Percentiles rank a stretch among this genome's conserved stretches.
Evolutionary conservation across 2,113 vertebrate species (phyloP).

Genomic region (Phylloscopus trochilus): DNA sequence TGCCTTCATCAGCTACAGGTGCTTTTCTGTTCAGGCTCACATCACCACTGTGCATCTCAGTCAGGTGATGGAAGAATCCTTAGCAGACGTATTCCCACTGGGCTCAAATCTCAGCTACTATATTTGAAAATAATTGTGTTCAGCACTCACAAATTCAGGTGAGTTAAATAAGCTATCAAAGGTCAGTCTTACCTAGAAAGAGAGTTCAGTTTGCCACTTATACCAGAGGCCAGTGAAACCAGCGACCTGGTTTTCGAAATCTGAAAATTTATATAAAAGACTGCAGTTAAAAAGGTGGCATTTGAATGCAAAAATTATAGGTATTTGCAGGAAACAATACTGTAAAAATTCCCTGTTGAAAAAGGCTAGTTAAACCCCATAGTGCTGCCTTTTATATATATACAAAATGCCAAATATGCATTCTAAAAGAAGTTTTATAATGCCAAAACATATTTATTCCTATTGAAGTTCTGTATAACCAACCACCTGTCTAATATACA

Average conservation of each 20-base stretch:
- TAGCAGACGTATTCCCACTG: neutral
- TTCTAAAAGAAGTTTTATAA: neutral
- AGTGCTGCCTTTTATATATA: neutral
- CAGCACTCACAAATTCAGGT: neutral
- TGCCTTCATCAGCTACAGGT: neutral
- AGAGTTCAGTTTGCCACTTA: constrained; percentile 2
- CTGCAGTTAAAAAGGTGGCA: neutral
- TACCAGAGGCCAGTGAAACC: constrained; percentile 38
- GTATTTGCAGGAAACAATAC: neutral
- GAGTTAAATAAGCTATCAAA: neutral
- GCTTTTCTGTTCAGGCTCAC: neutral
- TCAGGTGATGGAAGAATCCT: neutral
- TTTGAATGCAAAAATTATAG: neutral
- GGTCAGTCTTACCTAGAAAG: constrained; percentile 50
- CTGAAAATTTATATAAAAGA: neutral
- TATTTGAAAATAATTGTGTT: neutral
- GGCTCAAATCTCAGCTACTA: neutral
- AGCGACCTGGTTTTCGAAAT: constrained; percentile 58
- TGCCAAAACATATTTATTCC: neutral
- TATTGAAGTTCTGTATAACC: neutral
- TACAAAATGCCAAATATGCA: neutral
- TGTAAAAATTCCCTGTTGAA: neutral
- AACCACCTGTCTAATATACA: neutral
- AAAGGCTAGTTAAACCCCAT: neutral
- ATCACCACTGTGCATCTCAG: neutral